Percentiles rank a stretch among this genome's conserved stretches.
Evolutionary conservation across 53 echinoderm and acorn worm species (phyloP).

Genomic region (Temnopleurus reevesii): DNA sequence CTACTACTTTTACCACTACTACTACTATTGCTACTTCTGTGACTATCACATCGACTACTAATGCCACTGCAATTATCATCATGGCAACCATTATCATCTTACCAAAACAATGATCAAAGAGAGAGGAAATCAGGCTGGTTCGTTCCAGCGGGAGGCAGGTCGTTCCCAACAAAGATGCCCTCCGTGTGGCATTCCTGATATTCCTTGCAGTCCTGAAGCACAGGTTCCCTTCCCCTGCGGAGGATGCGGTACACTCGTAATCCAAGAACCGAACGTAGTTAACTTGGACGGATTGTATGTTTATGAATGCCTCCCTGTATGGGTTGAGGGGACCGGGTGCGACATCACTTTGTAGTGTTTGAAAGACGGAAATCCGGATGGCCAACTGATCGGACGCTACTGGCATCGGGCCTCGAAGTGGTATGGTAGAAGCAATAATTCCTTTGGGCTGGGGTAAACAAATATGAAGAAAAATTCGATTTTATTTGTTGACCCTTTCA

Average conservation of each 20-base stretch:
- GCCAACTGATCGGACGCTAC: neutral
- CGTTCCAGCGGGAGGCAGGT: neutral
- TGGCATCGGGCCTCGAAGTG: neutral
- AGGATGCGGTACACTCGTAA: neutral
- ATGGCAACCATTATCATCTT: no score
- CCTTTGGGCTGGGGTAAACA: neutral
- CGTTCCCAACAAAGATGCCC: neutral
- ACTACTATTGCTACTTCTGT: no score
- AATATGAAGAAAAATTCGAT: no score
- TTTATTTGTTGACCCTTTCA: no score
- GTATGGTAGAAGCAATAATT: neutral
- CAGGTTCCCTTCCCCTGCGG: no score
- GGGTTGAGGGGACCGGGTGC: neutral
- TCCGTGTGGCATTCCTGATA: neutral
- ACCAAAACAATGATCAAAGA: neutral
- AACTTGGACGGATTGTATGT: neutral
- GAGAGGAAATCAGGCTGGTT: neutral
- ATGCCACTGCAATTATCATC: no score
- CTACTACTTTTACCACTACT: no score
- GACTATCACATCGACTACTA: no score
- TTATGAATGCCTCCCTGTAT: neutral
- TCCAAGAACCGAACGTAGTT: neutral
- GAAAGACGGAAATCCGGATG: neutral
- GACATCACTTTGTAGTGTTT: neutral
- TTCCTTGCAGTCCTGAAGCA: neutral